These are phyloP conservation scores for Reticulitermes speratus DNA, from an alignment of 1,140 invertebrate genomes.

Conservation along the genomic window DNA sequence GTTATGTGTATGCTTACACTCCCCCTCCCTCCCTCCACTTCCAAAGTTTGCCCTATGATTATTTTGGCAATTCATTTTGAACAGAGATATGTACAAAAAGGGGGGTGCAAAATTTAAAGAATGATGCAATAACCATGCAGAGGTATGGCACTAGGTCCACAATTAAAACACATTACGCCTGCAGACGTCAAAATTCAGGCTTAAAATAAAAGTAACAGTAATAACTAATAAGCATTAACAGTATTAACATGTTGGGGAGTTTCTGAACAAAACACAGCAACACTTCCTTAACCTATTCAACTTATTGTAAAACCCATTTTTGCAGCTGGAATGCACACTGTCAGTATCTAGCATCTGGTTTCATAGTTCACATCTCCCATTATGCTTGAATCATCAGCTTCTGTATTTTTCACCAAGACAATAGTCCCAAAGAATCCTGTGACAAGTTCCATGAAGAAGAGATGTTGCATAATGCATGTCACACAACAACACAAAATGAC, in stretches of 20 bases:
- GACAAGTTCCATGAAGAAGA: background rate
- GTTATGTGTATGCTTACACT: too few relatives aligned
- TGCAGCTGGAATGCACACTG: background rate
- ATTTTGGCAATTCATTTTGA: too few relatives aligned
- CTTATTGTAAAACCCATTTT: background rate
- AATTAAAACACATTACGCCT: background rate
- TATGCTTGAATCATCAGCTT: background rate
- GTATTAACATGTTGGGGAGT: background rate
- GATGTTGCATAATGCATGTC: background rate
- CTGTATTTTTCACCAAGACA: background rate
- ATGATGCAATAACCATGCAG: background rate
- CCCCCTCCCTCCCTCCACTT: too few relatives aligned
- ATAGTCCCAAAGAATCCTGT: background rate
- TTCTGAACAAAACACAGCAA: constrained; percentile 13
- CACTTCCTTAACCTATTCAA: background rate
- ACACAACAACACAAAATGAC: background rate
- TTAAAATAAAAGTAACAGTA: constrained; percentile 17
- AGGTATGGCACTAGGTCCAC: background rate
- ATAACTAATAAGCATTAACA: constrained; percentile 16
- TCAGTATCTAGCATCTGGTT: background rate
- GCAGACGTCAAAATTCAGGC: background rate
- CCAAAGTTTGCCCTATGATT: too few relatives aligned
- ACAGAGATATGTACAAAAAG: too few relatives aligned
- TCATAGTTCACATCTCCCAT: background rate
- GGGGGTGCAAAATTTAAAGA: background rate